Evolutionary conservation across 1,140 invertebrate genomes (phyloP), one percentile per base, ranked within the genome.

Genomic region (Stegodyphus mimosarum): DNA sequence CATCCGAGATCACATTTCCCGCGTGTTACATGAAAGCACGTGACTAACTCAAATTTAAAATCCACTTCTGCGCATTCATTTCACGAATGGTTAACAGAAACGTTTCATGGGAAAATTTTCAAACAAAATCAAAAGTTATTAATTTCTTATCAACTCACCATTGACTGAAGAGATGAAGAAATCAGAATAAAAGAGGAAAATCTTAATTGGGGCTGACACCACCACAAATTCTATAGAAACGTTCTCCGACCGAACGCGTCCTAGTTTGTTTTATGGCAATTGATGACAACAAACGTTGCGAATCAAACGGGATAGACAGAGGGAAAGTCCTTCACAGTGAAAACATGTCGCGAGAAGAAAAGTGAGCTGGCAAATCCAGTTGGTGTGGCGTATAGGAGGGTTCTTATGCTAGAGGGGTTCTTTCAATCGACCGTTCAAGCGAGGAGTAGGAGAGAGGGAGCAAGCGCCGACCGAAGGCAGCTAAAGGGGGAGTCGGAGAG

Each of bases 261-360:
- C 33, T 33, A 1, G 33, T 1, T 33, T 33, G 33, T 48, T 51
- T 11, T 51, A 72, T 13, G 50, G 50, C 18, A 9, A 15, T 51
- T 15, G 49, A n/a, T 51, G 70, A 5, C 7, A 49, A 49, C 33
- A 50, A 7, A 51, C 15, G 50, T 51, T 51, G 50, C 51, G 71
- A 17, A 53, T 52, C 4, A 9, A 17, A 55, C 33, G 72, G 6
- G 48, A 10, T 13, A 17, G n/a, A 60, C 10, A 18, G 52, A 11
- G 52, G 52, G 33, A 74, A 70, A 55, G 53, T 18, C 17, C 48
- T 77, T 67, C 52, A 77, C 55, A 77, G 60, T 18, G 15, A 67
- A 77, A 77, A 66, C 75, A 77, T 77, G 75, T 67, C 75, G 48
- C 50, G 7, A 17, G 63, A 77, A 77, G 75, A 77, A 77, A 77